These are phyloP conservation scores for Agrypnia vestita DNA, from an alignment of 1,140 invertebrate genomes.

Conservation along the genomic window DNA sequence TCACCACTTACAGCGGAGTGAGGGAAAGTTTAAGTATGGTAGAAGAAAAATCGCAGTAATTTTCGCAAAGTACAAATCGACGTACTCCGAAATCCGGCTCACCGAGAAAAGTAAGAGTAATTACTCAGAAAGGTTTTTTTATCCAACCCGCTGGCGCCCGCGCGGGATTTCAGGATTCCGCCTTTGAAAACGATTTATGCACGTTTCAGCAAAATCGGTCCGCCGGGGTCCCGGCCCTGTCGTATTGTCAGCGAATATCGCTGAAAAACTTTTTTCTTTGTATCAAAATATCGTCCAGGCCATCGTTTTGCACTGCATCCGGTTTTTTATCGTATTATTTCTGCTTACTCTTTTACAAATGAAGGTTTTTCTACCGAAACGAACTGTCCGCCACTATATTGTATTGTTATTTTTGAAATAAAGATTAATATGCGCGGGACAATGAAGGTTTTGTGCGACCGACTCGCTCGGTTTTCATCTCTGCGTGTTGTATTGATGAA, in stretches of 20 bases:
- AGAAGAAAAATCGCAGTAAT: slow-evolving; percentile 40
- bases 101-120: slow-evolving; percentile 24
- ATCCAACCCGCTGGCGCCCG: slow-evolving; percentile 9
- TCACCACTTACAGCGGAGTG: slow-evolving; percentile 42
- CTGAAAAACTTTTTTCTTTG: too few species aligned
- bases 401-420: too few species aligned
- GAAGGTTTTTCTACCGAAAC: too few species aligned
- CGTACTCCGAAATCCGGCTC: slow-evolving; percentile 17
- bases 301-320: too few species aligned
- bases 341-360: too few species aligned
- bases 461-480: too few species aligned
- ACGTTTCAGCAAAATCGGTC: slow-evolving; percentile 11
- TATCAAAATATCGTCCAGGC: too few species aligned
- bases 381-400: too few species aligned
- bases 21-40: slow-evolving; percentile 31
- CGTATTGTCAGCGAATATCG: slow-evolving; percentile 18
- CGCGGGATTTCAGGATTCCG: slow-evolving; percentile 13
- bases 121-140: slow-evolving; percentile 45
- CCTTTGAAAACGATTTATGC: slow-evolving; percentile 28
- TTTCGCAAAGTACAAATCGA: slow-evolving; percentile 45
- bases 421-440: too few species aligned
- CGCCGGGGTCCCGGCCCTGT: neutral
- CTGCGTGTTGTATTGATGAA: too few species aligned
- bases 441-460: too few species aligned
- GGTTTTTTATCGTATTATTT: too few species aligned